phyloP scores from a whole-genome alignment of 2,797 vertebrate species.

The Syngnathus rostellatus region DNA sequence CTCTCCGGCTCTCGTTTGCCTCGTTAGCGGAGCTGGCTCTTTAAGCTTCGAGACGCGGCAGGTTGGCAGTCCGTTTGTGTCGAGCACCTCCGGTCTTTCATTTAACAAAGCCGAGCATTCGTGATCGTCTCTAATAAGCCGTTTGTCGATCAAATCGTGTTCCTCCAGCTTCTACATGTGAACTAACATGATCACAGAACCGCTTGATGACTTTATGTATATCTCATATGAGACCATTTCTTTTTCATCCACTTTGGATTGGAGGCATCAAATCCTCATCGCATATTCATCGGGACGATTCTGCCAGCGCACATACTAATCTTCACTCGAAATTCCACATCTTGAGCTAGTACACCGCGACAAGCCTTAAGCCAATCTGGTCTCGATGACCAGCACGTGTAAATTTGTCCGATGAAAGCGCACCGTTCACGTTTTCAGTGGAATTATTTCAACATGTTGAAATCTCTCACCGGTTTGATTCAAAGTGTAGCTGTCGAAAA shows the following conservation, averaged over 20 bases:
- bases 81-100: not conserved
- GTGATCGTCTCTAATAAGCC: not conserved
- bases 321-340: not conserved
- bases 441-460: not conserved
- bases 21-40: constrained; percentile 1
- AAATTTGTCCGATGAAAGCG: not conserved
- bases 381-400: not conserved
- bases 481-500: too few species aligned
- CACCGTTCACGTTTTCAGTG: not conserved
- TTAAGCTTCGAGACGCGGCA: not conserved
- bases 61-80: not conserved
- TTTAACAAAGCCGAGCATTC: not conserved
- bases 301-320: not conserved
- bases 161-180: not conserved
- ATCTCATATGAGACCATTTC: not conserved
- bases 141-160: not conserved
- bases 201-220: not conserved
- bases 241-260: not conserved
- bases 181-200: not conserved
- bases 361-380: not conserved
- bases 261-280: too few species aligned
- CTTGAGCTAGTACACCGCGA: not conserved
- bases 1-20: not conserved
- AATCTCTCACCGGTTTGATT: not conserved
- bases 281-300: not conserved